phyloP scores from a whole-genome alignment of 2,113 vertebrate species.

The Hemichromis elongatus region DNA sequence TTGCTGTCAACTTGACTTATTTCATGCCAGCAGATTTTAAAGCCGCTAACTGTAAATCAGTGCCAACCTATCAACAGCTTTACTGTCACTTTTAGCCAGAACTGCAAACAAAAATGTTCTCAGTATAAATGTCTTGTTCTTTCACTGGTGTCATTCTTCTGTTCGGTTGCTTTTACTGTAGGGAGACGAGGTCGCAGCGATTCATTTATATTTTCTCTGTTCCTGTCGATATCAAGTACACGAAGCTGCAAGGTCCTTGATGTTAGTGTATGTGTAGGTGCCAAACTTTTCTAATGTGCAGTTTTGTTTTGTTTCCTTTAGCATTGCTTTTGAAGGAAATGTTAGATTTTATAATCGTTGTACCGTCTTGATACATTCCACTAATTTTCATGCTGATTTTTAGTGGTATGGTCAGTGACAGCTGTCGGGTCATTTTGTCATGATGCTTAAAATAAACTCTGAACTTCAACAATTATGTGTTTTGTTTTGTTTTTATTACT shows the following conservation, averaged over 20 bases:
- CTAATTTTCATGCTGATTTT: constrained; percentile 13
- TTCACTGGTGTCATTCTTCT: constrained; percentile 27
- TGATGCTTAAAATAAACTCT: constrained; percentile 56
- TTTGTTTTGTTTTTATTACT: neutral
- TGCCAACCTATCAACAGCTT: constrained; percentile 39
- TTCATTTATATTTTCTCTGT: constrained; percentile 2
- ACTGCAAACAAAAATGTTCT: constrained; percentile 45
- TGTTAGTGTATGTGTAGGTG: constrained; percentile 61
- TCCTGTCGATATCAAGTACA: constrained; percentile 12
- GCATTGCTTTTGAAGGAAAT: constrained; percentile 14
- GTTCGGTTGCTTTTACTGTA: neutral
- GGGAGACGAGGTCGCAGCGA: neutral
- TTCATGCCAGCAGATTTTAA: neutral
- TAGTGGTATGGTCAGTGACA: neutral
- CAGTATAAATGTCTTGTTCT: constrained; percentile 20
- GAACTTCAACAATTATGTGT: neutral
- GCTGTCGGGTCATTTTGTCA: constrained; percentile 9
- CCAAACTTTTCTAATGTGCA: constrained; percentile 48
- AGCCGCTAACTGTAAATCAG: constrained; percentile 30
- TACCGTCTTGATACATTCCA: constrained; percentile 22
- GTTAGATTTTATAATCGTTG: constrained; percentile 5
- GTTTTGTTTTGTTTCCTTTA: neutral
- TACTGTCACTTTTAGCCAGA: constrained; percentile 42
- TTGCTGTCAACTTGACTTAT: neutral
- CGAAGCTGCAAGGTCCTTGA: constrained; percentile 31